Evolutionary conservation across 2,888 invertebrate species (phyloP).

Genomic region (Achlya flavicornis): DNA sequence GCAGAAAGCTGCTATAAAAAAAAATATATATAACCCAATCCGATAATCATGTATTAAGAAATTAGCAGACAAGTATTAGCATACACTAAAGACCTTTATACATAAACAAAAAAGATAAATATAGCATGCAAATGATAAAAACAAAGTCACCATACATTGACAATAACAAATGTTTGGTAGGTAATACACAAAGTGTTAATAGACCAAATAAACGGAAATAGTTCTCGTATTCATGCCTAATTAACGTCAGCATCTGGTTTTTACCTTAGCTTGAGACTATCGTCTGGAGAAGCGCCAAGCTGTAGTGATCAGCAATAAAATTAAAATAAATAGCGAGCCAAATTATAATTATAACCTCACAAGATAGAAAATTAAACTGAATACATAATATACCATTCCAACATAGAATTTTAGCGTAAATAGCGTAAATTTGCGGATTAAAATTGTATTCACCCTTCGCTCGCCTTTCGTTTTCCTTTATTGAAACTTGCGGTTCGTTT

Average conservation of each 20-base stretch:
- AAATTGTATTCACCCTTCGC: conserved; percentile 61
- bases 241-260: conserved; percentile 41
- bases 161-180: neutral
- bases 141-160: neutral
- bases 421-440: conserved; percentile 7
- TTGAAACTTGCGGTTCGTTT: conserved; percentile 69
- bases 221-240: conserved; percentile 40
- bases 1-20: too few relatives aligned
- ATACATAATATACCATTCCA: conserved; percentile 16
- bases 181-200: conserved; percentile 5
- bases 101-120: neutral
- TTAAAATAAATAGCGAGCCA: conserved; percentile 29
- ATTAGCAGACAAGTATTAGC: too few relatives aligned
- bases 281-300: conserved; percentile 59
- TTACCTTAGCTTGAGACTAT: conserved; percentile 51
- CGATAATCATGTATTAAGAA: too few relatives aligned
- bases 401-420: neutral
- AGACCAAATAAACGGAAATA: conserved; percentile 24
- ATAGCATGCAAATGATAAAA: neutral
- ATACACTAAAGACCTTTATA: conserved; percentile 5
- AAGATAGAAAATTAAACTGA: conserved; percentile 19
- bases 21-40: too few relatives aligned
- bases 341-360: conserved; percentile 18
- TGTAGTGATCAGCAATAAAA: conserved; percentile 42
- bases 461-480: conserved; percentile 69